Evolutionary conservation across 2,888 invertebrate genomes (phyloP), one percentile per base, ranked within the genome.

Genomic region (Andrena minutula): DNA sequence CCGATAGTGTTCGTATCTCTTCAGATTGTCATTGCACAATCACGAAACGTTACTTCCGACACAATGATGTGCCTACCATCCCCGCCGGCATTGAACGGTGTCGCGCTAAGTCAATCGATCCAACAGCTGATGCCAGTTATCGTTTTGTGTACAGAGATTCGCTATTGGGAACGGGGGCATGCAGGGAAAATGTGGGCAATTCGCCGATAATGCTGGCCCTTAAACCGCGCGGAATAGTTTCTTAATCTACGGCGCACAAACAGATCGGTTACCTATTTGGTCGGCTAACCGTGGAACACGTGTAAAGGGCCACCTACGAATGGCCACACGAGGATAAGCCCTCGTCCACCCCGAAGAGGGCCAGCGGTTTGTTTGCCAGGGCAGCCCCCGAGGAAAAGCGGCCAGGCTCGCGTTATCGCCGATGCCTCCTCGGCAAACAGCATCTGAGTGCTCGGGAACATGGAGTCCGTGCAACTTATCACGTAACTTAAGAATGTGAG

Each of bases 161-260:
- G 2, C 32, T 47, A 35, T 41, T 47, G 26, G 16, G 64, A 6
- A 0, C 51, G n/a, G 51, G 1, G 3, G 8, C n/a, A 23, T 20
- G 35, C 47, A 7, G 16, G 16, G 6, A 6, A 3, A 23, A 0
- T 1, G 26, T 0, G 35, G 26, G 20, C n/a, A 30, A 66, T 66
- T 56, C 16, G 41, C 56, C 4, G 68, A 68, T 30, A 73, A 28
- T 35, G 6, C 26, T 20, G 26, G 20, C 23, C 28, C 68, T 32
- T 56, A 79, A 69, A 74, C 32, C 10, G 53, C 12, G 10, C 8
- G 60, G 23, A 72, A 60, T n/a, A 70, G 58, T 84, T 63, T 74
- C 53, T 35, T 88, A 89, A 91, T 91, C 89, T 87, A 86, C 75
- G 72, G 83, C 82, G 79, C 61, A 86, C 90, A 90, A 91, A 91